Base-by-base conservation (phyloP, 2,113 vertebrate genomes). In the Nansenia antarctica region DNA sequence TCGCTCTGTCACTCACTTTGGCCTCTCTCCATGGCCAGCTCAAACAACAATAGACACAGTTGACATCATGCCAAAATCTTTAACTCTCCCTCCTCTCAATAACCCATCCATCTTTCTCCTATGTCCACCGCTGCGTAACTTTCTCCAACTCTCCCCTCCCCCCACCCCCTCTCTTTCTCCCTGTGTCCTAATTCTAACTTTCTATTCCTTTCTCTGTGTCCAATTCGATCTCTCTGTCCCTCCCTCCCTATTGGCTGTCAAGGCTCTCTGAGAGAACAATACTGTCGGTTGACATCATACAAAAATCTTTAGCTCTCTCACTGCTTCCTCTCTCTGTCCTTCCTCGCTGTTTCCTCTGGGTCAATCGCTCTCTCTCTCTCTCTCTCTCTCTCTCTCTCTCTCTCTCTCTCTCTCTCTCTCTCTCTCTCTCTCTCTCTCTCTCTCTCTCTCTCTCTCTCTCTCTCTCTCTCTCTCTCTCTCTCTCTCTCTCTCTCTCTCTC, bases 241-340 rank as follows among this genome's bases (percentile, higher is more conserved):
- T n/a, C 9, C 32, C 34, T 9, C 32, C 55, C 61, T 60, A 47
- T 69, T 79, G 74, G 75, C 76, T 65, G 42, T 30, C 9, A n/a
- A 5, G 2, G 68, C 62, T 74, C 61, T 24, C 60, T 67, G 34
- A 53, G 62, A 74, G 81, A 15, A 82, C 79, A 85, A 80, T 73
- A 69, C 69, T 69, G 78, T 62, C 77, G 78, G 80, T 83, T 84
- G 77, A 85, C 71, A 82, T 76, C 72, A 49, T 64, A 77, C 70
- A 72, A 82, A 72, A 73, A 47, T 76, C 65, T 79, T 74, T 77
- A 71, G 69, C 74, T 81, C 78, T 42, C 11, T 15, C 39, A 1
- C 39, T 42, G n/a, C 39, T 49, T n/a, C 15, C 2, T 42, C 14
- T 15, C 12, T 42, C 14, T 18, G 3, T 42, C 39, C 14, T 4